Percentiles rank a stretch among this genome's conserved stretches.
These are phyloP conservation scores for Baryphthengus martii DNA, from an alignment of 2,113 vertebrate genomes.

Conservation along the genomic window DNA sequence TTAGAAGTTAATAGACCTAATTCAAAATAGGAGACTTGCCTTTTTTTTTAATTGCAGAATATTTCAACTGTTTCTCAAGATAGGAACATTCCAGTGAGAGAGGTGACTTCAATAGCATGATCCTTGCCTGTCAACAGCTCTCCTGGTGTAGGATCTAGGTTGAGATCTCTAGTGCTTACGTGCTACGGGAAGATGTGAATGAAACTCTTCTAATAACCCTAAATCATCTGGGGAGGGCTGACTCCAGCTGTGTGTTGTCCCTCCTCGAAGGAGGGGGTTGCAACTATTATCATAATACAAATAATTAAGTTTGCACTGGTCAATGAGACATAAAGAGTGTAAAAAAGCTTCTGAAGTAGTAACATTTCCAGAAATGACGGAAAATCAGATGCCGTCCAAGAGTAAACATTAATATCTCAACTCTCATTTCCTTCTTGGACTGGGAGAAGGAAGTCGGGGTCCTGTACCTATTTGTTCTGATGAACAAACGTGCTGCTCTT, in stretches of 20 bases:
- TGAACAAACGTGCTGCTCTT: neutral
- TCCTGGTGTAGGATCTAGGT: neutral
- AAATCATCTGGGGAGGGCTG: neutral
- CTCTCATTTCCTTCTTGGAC: neutral
- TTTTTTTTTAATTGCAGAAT: neutral
- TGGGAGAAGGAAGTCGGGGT: neutral
- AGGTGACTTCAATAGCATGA: rapidly evolving
- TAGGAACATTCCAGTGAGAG: neutral
- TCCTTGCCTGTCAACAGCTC: neutral
- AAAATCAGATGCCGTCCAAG: neutral
- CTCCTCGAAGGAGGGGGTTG: neutral
- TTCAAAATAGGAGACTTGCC: neutral
- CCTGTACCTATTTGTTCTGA: neutral
- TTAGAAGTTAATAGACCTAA: neutral
- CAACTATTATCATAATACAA: neutral
- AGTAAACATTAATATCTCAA: neutral
- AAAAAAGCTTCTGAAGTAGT: neutral
- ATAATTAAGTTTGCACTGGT: neutral
- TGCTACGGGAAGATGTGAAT: neutral
- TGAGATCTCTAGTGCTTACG: neutral
- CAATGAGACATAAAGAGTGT: neutral
- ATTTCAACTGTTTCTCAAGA: neutral
- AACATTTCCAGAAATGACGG: neutral
- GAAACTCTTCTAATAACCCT: neutral
- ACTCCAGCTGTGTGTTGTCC: neutral